phyloP scores from a whole-genome alignment of 2,797 vertebrate genomes.

The Tinamus major region DNA sequence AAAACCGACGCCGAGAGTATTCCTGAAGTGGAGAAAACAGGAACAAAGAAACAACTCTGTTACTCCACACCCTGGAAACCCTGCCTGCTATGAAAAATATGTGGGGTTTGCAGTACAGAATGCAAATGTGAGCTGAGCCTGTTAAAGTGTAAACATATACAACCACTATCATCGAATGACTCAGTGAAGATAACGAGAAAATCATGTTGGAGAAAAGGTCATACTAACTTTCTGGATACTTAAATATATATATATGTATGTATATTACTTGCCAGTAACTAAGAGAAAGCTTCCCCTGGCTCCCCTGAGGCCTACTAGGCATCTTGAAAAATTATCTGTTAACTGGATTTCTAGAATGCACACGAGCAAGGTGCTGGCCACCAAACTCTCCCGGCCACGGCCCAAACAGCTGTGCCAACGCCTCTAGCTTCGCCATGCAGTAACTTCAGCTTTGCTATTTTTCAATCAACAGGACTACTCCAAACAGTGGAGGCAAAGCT shows the following conservation, averaged over 20 bases:
- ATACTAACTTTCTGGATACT: not conserved
- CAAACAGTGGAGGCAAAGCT: not conserved
- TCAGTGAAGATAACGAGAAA: not conserved
- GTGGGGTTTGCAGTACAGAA: not conserved
- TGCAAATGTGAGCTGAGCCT: not conserved
- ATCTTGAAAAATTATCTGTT: not conserved
- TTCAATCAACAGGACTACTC: not conserved
- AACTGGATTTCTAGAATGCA: not conserved
- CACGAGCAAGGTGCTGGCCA: not conserved
- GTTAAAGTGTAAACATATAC: not conserved
- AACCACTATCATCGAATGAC: accelerated
- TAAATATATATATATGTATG: no score
- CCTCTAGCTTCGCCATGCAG: not conserved
- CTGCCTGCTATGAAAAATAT: accelerated
- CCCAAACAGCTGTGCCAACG: not conserved
- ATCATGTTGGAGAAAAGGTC: not conserved
- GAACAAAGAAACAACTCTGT: accelerated
- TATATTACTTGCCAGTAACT: not conserved
- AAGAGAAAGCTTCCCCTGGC: not conserved
- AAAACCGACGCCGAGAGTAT: accelerated
- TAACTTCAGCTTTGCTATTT: not conserved
- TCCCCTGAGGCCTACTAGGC: not conserved
- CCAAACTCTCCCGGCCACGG: not conserved
- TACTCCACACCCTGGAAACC: not conserved
- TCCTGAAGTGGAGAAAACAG: accelerated